Conservation (phyloP, 2,797 vertebrate species). For the Mus minutoides region DNA sequence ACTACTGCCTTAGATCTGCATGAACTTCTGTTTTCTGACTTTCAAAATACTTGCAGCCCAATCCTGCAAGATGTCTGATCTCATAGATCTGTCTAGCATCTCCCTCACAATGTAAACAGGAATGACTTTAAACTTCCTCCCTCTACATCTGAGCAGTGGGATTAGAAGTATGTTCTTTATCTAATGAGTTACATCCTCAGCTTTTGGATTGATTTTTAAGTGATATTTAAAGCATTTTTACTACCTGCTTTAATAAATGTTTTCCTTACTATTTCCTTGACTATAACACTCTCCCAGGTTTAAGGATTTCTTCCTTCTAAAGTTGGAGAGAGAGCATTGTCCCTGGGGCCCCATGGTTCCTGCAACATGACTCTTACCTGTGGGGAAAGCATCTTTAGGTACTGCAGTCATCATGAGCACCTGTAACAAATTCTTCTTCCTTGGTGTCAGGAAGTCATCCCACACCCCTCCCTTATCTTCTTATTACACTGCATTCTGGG, state of each 20-base stretch:
- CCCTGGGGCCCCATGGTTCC: neutral
- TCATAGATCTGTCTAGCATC: neutral
- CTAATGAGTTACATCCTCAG: neutral
- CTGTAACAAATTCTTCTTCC: neutral
- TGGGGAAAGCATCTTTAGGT: neutral
- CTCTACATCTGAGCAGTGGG: neutral
- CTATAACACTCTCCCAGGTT: constrained; percentile 23
- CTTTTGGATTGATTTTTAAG: neutral
- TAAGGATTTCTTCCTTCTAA: neutral
- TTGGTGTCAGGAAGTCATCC: neutral
- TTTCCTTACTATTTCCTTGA: neutral
- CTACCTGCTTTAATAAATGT: constrained; percentile 44
- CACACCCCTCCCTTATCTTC: neutral
- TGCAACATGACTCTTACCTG: neutral
- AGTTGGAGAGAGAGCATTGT: neutral
- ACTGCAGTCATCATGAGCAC: no score
- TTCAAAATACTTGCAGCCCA: neutral
- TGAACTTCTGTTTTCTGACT: neutral
- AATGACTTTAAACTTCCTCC: neutral
- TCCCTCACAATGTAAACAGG: neutral
- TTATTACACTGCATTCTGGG: constrained; percentile 19
- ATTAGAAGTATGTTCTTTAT: neutral
- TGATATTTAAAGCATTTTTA: constrained; percentile 12
- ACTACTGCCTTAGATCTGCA: neutral
- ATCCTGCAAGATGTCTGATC: neutral